Percentiles rank a stretch among this genome's conserved stretches.
Evolutionary conservation across 2,113 vertebrate species (phyloP).

Genomic region (Sigmodon hispidus): DNA sequence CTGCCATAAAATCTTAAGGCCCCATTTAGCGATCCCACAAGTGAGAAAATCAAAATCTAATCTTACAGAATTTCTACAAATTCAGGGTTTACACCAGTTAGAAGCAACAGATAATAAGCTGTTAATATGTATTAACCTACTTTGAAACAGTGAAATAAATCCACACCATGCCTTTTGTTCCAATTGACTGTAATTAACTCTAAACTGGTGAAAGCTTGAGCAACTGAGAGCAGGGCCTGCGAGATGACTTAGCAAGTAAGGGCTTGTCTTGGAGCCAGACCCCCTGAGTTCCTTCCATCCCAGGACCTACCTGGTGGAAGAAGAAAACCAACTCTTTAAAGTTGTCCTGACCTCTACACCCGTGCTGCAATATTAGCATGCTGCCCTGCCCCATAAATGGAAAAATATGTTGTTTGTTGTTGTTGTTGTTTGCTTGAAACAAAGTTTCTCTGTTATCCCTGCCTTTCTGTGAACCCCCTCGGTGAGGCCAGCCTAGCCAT

Average conservation of each 20-base stretch:
- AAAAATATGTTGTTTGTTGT: not conserved
- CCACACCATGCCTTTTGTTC: not conserved
- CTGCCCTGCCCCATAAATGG: not conserved
- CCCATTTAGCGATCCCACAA: not conserved
- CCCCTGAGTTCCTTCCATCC: not conserved
- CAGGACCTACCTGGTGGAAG: not conserved
- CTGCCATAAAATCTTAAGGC: not conserved
- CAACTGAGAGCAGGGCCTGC: not conserved
- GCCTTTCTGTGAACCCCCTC: not conserved
- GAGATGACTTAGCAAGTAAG: not conserved
- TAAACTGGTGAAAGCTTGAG: conserved; percentile 6
- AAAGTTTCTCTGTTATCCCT: not conserved
- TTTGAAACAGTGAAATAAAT: not conserved
- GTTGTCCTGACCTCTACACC: not conserved
- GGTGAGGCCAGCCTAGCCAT: not conserved
- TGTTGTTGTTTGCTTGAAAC: not conserved
- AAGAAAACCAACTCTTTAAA: not conserved
- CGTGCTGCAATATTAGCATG: not conserved
- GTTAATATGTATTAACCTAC: not conserved
- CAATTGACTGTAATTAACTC: not conserved
- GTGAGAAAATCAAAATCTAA: conserved; percentile 26
- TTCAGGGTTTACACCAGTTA: not conserved
- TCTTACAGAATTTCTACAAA: not conserved
- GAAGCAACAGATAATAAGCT: not conserved
- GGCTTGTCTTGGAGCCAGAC: not conserved